These are phyloP conservation scores for Salpingus planirostris DNA, from an alignment of 2,888 invertebrate genomes.

Conservation along the genomic window DNA sequence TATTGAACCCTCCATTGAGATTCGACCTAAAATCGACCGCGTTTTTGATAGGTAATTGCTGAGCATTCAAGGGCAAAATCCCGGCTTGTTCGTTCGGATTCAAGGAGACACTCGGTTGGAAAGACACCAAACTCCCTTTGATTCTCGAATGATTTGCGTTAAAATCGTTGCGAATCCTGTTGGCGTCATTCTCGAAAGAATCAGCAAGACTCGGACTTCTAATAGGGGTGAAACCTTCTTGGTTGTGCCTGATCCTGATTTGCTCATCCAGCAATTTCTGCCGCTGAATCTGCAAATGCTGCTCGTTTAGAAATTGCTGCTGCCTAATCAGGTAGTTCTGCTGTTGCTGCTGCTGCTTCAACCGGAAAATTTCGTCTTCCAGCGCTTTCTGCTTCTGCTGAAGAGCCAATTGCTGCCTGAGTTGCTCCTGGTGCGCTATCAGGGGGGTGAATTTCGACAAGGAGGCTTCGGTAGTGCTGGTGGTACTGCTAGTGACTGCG, in stretches of 20 bases:
- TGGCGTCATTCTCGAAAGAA: constrained; percentile 4
- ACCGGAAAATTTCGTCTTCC: constrained; percentile 58
- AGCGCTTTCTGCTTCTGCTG: constrained; percentile 60
- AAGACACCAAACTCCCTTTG: constrained; percentile 32
- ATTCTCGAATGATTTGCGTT: constrained; percentile 18
- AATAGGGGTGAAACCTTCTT: constrained; percentile 28
- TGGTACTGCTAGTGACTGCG: constrained; percentile 4
- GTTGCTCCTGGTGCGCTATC: constrained; percentile 17
- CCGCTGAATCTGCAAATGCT: constrained; percentile 39
- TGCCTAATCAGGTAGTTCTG: constrained; percentile 51
- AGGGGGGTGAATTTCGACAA: not conserved
- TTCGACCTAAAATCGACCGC: constrained; percentile 31
- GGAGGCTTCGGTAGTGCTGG: not conserved
- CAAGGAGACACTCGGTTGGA: constrained; percentile 43
- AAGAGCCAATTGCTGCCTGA: constrained; percentile 37
- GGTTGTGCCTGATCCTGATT: constrained; percentile 37
- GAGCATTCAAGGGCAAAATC: constrained; percentile 38
- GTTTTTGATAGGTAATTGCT: constrained; percentile 35
- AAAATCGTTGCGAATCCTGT: constrained; percentile 1
- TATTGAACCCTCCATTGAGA: too few species aligned
- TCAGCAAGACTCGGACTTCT: not conserved
- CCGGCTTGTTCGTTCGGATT: not conserved
- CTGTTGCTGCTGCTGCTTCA: constrained; percentile 41
- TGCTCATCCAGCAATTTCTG: constrained; percentile 27
- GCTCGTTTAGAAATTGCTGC: constrained; percentile 51